Base-by-base conservation (phyloP, 2,888 invertebrate genomes). In the Lottia scabra region DNA sequence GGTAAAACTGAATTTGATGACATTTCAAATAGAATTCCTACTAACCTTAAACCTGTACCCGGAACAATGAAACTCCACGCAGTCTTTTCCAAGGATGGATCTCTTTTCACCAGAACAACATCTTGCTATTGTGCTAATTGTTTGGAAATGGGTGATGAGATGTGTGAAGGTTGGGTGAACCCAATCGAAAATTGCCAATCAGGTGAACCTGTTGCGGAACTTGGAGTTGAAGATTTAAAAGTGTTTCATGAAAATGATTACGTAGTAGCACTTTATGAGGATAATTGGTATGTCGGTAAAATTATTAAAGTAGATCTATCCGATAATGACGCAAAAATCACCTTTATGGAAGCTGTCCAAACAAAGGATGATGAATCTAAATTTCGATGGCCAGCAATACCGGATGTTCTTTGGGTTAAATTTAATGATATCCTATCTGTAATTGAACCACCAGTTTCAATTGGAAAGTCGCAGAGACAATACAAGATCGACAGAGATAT, bases 121-220 rank as follows among this genome's bases (percentile, higher is more conserved):
- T 72, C 76, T 10, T 76, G 72, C 65, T 74, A 71, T 23, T 76
- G 76, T 63, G 26, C 65, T n/a, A 26, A 46, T 1, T 76, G 76
- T 38, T 19, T 73, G 27, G 8, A 19, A 10, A 69, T 67, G 19
- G 27, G 63, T n/a, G 15, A 38, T 56, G 43, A 64, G 63, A 65
- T 30, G 30, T 30, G 30, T 30, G 30, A 30, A 30, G 30, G 30
- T 4, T 30, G 30, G 30, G 4, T 30, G 30, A 30, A 6, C 30
- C 30, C 30, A 30, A 30, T 4, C 30, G 30, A 2, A 4, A 30
- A 30, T 30, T 30, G 30, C 30, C 30, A 30, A 30, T 30, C 30
- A 30, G 30, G 30, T 30, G 30, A 30, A 30, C 6, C 30, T 30
- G 30, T 30, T 30, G 30, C 30, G 6, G 30, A 30, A 30, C 4